These are phyloP conservation scores for Anagyrus pseudococci DNA, from an alignment of 2,888 invertebrate species.

Conservation along the genomic window DNA sequence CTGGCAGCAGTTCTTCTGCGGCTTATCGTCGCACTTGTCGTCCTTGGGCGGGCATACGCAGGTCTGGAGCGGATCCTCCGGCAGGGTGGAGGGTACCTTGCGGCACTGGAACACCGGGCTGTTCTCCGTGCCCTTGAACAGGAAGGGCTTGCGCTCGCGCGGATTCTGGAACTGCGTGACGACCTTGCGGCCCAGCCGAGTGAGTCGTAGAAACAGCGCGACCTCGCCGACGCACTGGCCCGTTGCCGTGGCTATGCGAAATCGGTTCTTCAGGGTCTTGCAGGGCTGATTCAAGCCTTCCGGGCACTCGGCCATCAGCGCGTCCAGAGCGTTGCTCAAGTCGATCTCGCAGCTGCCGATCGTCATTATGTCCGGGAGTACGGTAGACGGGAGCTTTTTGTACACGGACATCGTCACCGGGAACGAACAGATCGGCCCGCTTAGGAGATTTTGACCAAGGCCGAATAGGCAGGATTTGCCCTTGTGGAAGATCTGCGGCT, in stretches of 20 bases:
- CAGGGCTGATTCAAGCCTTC: constrained; percentile 64
- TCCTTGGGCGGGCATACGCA: constrained; percentile 20
- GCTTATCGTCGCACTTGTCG: constrained; percentile 25
- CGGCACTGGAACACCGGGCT: constrained; percentile 55
- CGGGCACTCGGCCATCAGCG: constrained; percentile 61
- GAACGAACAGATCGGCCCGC: constrained; percentile 65
- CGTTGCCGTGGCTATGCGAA: constrained; percentile 65
- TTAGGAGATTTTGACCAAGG: constrained; percentile 65
- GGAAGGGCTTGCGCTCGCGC: constrained; percentile 50
- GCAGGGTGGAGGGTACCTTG: constrained; percentile 42
- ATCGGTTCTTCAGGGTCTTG: constrained; percentile 70
- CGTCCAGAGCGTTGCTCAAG: constrained; percentile 68
- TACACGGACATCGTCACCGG: constrained; percentile 67
- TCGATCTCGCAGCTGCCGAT: constrained; percentile 69
- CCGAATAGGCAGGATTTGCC: constrained; percentile 76
- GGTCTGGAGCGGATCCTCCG: constrained; percentile 30
- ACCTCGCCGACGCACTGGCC: constrained; percentile 67
- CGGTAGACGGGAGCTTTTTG: constrained; percentile 69
- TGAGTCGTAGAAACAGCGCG: constrained; percentile 69
- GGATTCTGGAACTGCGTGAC: constrained; percentile 71
- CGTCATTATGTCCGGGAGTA: constrained; percentile 69
- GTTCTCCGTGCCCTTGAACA: constrained; percentile 52
- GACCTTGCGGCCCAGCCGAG: constrained; percentile 72
- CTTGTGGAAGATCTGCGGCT: constrained; percentile 66
- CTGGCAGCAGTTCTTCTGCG: constrained; percentile 29